Percentiles rank a stretch among this genome's conserved stretches.
Conservation (phyloP, 2,888 invertebrate species). For the Synanthedon andrenaeformis region DNA sequence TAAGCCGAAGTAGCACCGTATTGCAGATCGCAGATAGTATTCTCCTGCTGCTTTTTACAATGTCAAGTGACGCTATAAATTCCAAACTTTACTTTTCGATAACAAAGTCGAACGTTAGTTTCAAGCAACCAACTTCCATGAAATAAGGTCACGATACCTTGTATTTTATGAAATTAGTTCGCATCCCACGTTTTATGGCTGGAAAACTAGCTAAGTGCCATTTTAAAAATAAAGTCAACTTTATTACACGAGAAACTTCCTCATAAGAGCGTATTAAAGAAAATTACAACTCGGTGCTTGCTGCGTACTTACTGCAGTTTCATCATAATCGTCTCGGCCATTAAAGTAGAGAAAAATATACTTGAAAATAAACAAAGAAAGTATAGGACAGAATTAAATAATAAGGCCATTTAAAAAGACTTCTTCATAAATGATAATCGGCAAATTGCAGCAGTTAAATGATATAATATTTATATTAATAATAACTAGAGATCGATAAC, state of each 20-base stretch:
- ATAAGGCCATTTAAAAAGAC: no score
- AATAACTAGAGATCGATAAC: no score
- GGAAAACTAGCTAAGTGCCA: conserved; percentile 1
- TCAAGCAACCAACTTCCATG: not conserved
- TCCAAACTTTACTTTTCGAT: conserved; percentile 1
- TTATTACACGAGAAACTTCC: not conserved
- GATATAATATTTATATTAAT: no score
- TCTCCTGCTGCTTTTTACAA: not conserved
- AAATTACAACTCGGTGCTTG: not conserved
- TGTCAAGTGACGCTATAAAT: conserved; percentile 1
- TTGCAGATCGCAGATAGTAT: not conserved
- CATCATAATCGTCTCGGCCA: no score
- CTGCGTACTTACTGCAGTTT: not conserved
- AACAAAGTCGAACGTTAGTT: not conserved
- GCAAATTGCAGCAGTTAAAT: no score
- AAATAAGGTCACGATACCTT: not conserved
- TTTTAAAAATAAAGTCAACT: conserved; percentile 2
- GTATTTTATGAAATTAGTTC: conserved; percentile 5
- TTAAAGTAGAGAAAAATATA: no score
- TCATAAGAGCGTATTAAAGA: not conserved
- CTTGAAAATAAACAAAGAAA: no score
- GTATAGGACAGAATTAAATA: no score
- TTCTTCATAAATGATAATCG: no score
- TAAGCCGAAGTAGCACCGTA: not conserved
- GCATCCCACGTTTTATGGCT: conserved; percentile 1